These are phyloP conservation scores for Epinotia demarniana DNA, from an alignment of 2,888 invertebrate species.

Conservation along the genomic window DNA sequence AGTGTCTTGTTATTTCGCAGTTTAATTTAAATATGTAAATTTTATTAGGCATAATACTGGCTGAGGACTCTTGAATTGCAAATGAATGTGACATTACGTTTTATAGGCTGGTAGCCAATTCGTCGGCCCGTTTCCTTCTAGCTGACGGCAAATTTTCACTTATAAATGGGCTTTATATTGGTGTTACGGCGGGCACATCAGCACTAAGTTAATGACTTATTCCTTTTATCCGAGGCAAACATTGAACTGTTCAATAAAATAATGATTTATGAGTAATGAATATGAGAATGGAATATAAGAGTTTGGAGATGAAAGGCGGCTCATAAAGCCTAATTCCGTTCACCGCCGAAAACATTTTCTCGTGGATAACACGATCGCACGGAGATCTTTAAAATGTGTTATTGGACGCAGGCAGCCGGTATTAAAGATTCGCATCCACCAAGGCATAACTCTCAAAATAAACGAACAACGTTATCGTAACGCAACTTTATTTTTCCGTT, in stretches of 20 bases:
- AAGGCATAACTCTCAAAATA: constrained; percentile 50
- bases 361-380: constrained; percentile 64
- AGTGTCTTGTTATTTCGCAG: constrained; percentile 82
- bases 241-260: constrained; percentile 35
- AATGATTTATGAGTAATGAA: constrained; percentile 36
- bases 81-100: constrained; percentile 84
- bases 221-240: constrained; percentile 35
- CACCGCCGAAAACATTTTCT: constrained; percentile 64
- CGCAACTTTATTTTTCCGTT: constrained; percentile 37
- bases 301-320: constrained; percentile 56
- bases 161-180: constrained; percentile 69
- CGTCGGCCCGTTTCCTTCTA: constrained; percentile 75
- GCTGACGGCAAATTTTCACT: constrained; percentile 80
- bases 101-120: constrained; percentile 84
- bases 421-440: constrained; percentile 49
- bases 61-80: constrained; percentile 83
- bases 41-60: constrained; percentile 84
- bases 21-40: constrained; percentile 85
- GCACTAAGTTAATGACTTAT: constrained; percentile 28
- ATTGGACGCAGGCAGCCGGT: constrained; percentile 60
- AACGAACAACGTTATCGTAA: constrained; percentile 51
- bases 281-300: constrained; percentile 32
- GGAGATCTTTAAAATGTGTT: constrained; percentile 72
- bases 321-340: constrained; percentile 61
- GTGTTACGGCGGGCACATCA: constrained; percentile 59